Evolutionary conservation across 2,113 vertebrate species (phyloP), one percentile per base, ranked within the genome.

Genomic region (Rhadina sibilatrix): DNA sequence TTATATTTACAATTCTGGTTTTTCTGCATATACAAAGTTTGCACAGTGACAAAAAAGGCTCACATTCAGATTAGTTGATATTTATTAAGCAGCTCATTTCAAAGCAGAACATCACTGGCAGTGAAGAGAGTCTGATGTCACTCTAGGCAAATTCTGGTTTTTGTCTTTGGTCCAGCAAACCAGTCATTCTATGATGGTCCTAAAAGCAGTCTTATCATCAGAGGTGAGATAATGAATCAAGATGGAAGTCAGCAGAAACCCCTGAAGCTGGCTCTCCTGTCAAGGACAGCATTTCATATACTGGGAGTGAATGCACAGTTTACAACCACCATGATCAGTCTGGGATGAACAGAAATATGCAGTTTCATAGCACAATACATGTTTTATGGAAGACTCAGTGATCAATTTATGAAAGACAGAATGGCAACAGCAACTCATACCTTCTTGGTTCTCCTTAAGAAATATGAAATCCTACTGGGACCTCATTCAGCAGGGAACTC

Each of bases 251-350:
- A 70, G 37, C 21, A 91, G 56, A 83, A 80, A 50, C 17, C 28
- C 46, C 31, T 71, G 24, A 71, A 82, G 30, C 21, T 24, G 31
- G 33, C 11, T 59, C 44, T 79, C 52, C 80, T 70, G 37, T 38
- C 65, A 81, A 60, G 71, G 38, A 37, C 40, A 61, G 46, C 12
- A n/a, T 79, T 74, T 80, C 11, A 9, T 23, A 59, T 4, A 49
- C 6, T 10, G 37, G 0, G 0, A 72, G 25, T 0, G 0, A 57
- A 72, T 59, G 38, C 25, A 40, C 37, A 72, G 12, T 81, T 87
- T 72, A 59, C 21, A 72, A 31, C 18, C 38, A 50, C 25, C 14
- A 40, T 59, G 21, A 38, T n/a, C 54, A 44, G 7, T 31, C 38
- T 19, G 57, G 42, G 46, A 63, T 53, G 53, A 92, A 53, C 16